Conservation (phyloP, 2,113 vertebrate species). For the Pituophis catenifer region DNA sequence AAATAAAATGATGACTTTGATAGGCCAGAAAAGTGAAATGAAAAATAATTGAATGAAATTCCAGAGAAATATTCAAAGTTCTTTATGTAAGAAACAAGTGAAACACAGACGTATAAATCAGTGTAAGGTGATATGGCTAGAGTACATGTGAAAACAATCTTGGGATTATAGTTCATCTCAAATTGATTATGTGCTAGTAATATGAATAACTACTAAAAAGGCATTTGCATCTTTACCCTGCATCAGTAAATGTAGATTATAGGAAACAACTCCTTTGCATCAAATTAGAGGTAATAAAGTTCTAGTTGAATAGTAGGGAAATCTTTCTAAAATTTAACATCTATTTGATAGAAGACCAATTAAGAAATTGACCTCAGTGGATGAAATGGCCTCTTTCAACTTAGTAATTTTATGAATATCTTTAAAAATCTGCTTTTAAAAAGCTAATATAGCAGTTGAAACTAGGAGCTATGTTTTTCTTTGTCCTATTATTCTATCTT, state of each 20-base stretch:
- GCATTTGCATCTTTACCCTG: not conserved
- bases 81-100: not conserved
- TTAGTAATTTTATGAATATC: not conserved
- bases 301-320: not conserved
- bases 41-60: not conserved
- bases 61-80: not conserved
- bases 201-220: not conserved
- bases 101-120: not conserved
- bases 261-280: not conserved
- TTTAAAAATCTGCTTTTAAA: not conserved
- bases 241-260: not conserved
- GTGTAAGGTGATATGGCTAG: not conserved
- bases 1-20: not conserved
- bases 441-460: not conserved
- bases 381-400: not conserved
- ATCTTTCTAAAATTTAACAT: not conserved
- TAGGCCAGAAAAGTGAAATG: not conserved
- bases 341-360: not conserved
- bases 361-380: not conserved
- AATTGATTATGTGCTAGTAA: not conserved
- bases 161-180: not conserved
- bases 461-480: not conserved
- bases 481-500: not conserved
- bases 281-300: not conserved
- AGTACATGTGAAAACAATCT: not conserved